These are phyloP conservation scores for Falco peregrinus DNA, from an alignment of 2,797 vertebrate genomes.

Conservation along the genomic window DNA sequence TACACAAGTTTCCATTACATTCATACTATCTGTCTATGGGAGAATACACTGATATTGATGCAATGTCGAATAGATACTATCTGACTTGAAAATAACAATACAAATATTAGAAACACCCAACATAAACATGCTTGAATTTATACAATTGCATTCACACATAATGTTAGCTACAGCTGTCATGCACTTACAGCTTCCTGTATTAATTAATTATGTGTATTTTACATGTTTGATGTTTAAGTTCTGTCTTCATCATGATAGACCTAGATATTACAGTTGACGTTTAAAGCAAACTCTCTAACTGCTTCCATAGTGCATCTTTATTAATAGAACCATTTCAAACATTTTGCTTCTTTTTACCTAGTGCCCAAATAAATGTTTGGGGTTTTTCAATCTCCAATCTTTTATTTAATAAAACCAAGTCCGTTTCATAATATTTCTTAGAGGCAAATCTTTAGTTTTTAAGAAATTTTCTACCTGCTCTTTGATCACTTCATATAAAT, in stretches of 20 bases:
- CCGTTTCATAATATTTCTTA: not conserved
- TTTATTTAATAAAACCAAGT: not conserved
- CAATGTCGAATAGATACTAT: not conserved
- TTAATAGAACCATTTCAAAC: not conserved
- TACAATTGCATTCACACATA: not conserved
- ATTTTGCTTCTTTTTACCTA: not conserved
- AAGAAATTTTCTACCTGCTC: not conserved
- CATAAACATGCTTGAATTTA: not conserved
- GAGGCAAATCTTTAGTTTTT: not conserved
- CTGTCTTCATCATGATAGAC: not conserved
- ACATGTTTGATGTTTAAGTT: not conserved
- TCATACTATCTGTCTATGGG: not conserved
- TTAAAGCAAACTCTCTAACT: not conserved
- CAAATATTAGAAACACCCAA: not conserved
- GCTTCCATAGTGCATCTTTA: not conserved
- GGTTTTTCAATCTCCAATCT: not conserved
- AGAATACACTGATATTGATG: not conserved
- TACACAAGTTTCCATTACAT: not conserved
- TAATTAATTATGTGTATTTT: not conserved
- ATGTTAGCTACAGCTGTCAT: not conserved
- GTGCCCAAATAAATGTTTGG: not conserved
- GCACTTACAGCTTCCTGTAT: not conserved
- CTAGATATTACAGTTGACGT: not conserved
- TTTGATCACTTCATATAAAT: conserved; percentile 52
- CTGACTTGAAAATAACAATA: not conserved